Evolutionary conservation across 2,888 invertebrate species (phyloP), one percentile per base, ranked within the genome.

Genomic region (Cryptus viduatorius): DNA sequence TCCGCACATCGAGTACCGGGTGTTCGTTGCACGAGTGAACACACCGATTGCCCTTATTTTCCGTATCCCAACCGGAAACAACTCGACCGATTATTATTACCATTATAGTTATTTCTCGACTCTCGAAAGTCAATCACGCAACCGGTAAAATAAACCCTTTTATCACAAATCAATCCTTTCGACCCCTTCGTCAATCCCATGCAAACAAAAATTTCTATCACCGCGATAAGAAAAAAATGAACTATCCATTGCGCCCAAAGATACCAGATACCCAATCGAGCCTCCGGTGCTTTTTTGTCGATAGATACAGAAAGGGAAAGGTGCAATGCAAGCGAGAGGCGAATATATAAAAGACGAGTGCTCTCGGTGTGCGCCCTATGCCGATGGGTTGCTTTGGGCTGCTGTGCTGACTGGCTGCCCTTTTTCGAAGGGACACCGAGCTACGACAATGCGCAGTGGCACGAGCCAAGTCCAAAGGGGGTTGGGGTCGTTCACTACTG

Each of bases 401-500:
- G 46, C 48, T 75, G 64, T 19, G 76, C 76, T 59, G n/a, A 64
- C 77, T 56, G 68, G 81, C 78, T 82, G 82, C 69, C 78, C 64
- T 81, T 81, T 84, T 82, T 83, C 77, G 65, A 79, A 72, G 69
- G 77, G 83, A 79, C 59, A 53, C 65, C 72, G 37, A 68, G 68
- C 80, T 88, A 91, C 89, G 90, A 92, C 92, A 92, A 92, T 92
- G 91, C 84, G 69, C 76, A 83, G 87, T 89, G 93, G 92, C 93
- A 93, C 93, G 93, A 93, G 93, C 93, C 93, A 91, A 77, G 90
- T 88, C 90, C 89, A 86, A 86, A 89, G 89, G 88, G 88, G 88
- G 88, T 88, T 88, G 84, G 79, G 84, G 79, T 85, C 86, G 68
- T 81, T 53, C 46, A 29, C 46, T 12, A 56, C 31, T 44, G 37